Evolutionary conservation across 2,888 invertebrate species (phyloP).

Genomic region (Epirrhoe alternata): DNA sequence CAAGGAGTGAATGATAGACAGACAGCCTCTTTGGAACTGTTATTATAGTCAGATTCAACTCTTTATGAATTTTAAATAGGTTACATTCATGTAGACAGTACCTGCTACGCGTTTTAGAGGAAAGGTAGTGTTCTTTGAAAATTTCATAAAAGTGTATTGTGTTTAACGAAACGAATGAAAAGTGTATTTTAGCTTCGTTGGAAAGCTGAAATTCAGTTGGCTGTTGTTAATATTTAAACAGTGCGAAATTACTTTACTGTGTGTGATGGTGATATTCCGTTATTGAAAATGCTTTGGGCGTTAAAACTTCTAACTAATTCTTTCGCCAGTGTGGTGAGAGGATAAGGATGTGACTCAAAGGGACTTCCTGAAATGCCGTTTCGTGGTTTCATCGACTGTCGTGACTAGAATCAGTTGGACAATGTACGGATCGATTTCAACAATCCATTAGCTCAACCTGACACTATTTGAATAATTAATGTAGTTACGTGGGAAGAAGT

Average conservation of each 20-base stretch:
- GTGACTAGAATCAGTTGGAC: too few relatives aligned
- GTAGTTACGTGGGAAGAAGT: too few relatives aligned
- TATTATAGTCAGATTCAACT: constrained; percentile 30
- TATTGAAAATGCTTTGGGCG: too few relatives aligned
- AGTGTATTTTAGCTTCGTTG: background rate
- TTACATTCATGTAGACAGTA: constrained; percentile 40
- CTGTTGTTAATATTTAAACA: background rate
- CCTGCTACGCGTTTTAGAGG: constrained; percentile 28
- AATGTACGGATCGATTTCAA: too few relatives aligned
- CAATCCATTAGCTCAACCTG: too few relatives aligned
- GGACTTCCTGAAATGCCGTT: too few relatives aligned
- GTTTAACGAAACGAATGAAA: background rate
- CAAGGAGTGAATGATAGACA: constrained; percentile 40
- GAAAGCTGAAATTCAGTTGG: background rate
- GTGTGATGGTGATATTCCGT: background rate
- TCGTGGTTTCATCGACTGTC: too few relatives aligned
- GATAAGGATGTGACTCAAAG: too few relatives aligned
- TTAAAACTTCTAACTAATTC: too few relatives aligned
- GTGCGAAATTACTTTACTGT: background rate
- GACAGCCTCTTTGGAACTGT: constrained; percentile 32
- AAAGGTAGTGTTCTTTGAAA: constrained; percentile 8
- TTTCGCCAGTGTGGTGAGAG: too few relatives aligned
- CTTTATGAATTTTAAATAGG: constrained; percentile 42
- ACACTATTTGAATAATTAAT: too few relatives aligned
- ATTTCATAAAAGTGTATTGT: background rate